phyloP scores from a whole-genome alignment of 2,888 invertebrate species.

The Siphonodentalium dalli region DNA sequence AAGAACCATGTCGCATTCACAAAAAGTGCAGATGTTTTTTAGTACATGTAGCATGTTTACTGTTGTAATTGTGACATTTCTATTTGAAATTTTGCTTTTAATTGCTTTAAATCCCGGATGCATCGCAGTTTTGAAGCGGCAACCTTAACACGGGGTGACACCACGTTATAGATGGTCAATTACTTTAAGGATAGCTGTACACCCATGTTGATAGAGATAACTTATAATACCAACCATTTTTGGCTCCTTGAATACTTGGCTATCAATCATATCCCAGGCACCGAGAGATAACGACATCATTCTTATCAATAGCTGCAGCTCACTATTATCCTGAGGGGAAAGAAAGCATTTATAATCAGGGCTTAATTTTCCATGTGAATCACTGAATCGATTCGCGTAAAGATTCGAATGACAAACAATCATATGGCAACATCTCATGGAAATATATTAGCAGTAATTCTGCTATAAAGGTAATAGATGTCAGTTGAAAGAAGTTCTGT shows the following conservation, averaged over 20 bases:
- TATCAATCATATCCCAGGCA: slow-evolving; percentile 97
- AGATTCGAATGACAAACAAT: neutral
- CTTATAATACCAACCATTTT: slow-evolving; percentile 70
- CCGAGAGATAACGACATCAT: slow-evolving; percentile 92
- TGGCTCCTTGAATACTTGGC: slow-evolving; percentile 86
- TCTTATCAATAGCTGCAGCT: slow-evolving; percentile 84
- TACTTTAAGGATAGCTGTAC: too few relatives aligned
- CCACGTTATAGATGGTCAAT: too few relatives aligned
- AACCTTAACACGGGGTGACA: too few relatives aligned
- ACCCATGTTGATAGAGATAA: neutral
- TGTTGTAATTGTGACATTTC: too few relatives aligned
- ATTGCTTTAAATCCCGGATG: too few relatives aligned
- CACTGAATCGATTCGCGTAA: neutral
- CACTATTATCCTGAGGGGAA: slow-evolving; percentile 77
- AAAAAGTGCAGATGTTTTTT: too few relatives aligned
- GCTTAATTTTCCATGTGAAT: neutral
- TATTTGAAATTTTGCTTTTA: too few relatives aligned
- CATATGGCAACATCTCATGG: too few relatives aligned
- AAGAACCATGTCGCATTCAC: neutral
- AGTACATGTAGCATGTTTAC: neutral
- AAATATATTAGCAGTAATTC: too few relatives aligned
- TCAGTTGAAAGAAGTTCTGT: too few relatives aligned
- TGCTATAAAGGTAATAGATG: too few relatives aligned
- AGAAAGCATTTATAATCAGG: neutral
- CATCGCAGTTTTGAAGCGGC: too few relatives aligned